Conservation (phyloP, 1,140 invertebrate genomes). For the Nymphalis io region DNA sequence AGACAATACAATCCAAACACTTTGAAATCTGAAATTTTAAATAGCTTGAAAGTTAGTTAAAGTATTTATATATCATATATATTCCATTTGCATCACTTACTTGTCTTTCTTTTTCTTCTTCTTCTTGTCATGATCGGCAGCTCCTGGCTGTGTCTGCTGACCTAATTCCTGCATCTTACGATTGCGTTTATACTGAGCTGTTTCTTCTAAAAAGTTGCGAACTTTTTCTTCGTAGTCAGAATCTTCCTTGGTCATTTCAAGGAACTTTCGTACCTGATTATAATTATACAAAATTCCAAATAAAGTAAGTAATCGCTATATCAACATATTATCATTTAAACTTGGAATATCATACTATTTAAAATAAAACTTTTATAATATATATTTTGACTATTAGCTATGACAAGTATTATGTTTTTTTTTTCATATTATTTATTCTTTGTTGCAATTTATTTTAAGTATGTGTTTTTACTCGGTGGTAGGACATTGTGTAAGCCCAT, state of each 20-base stretch:
- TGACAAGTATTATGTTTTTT: no score
- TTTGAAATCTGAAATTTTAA: not conserved
- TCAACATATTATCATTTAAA: no score
- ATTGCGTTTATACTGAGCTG: slow-evolving; percentile 88
- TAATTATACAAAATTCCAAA: slow-evolving; percentile 3
- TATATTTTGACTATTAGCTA: no score
- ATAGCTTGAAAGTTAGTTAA: no score
- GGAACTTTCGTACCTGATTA: slow-evolving; percentile 85
- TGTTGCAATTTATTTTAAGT: no score
- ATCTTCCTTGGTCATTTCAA: slow-evolving; percentile 90
- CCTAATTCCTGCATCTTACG: slow-evolving; percentile 83
- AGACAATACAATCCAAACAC: not conserved
- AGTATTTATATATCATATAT: not conserved
- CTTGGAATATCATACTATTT: no score
- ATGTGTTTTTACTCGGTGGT: no score
- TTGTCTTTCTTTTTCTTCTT: slow-evolving; percentile 86
- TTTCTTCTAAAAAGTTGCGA: slow-evolving; percentile 90
- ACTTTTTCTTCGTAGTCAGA: slow-evolving; percentile 92
- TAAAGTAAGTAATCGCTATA: no score
- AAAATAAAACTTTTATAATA: no score
- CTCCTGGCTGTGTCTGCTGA: slow-evolving; percentile 76
- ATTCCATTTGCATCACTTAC: slow-evolving; percentile 44
- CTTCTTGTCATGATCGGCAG: slow-evolving; percentile 85
- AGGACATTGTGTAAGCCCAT: no score
- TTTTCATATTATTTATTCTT: no score